These are phyloP conservation scores for Myoxocephalus aenaeus DNA, from an alignment of 2,797 vertebrate genomes.

Conservation along the genomic window DNA sequence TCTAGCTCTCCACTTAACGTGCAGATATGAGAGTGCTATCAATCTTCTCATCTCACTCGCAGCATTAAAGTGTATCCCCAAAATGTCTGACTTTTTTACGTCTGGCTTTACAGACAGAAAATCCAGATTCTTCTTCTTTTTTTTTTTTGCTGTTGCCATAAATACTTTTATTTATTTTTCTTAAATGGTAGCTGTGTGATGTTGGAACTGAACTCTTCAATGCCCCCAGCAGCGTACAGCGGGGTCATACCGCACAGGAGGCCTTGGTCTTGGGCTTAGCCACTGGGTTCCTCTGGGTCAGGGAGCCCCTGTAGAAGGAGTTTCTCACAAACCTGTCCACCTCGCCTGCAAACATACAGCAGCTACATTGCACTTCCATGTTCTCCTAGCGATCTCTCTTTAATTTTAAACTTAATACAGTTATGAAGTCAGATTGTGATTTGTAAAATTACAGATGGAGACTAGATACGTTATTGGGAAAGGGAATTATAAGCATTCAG, in stretches of 20 bases:
- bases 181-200: not conserved
- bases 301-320: slow-evolving; percentile 84
- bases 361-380: slow-evolving; percentile 37
- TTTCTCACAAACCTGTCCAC: slow-evolving; percentile 82
- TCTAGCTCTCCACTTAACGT: too few species aligned
- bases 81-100: not conserved
- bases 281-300: slow-evolving; percentile 90
- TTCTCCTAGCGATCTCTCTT: not conserved
- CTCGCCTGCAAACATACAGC: slow-evolving; percentile 72
- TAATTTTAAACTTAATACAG: not conserved
- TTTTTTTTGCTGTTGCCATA: not conserved
- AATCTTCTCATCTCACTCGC: not conserved
- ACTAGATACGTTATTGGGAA: not conserved
- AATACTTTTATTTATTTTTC: not conserved
- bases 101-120: not conserved
- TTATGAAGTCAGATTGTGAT: not conserved
- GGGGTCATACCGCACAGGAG: slow-evolving; percentile 80
- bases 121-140: not conserved
- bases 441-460: not conserved
- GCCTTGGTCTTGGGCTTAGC: slow-evolving; percentile 61
- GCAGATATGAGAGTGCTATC: not conserved
- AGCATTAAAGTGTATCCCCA: not conserved
- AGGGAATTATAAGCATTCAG: not conserved
- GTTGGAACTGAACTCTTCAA: slow-evolving; percentile 47
- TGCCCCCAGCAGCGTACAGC: slow-evolving; percentile 23